Conservation (phyloP, 1,140 invertebrate species). For the Cherax quadricarinatus region DNA sequence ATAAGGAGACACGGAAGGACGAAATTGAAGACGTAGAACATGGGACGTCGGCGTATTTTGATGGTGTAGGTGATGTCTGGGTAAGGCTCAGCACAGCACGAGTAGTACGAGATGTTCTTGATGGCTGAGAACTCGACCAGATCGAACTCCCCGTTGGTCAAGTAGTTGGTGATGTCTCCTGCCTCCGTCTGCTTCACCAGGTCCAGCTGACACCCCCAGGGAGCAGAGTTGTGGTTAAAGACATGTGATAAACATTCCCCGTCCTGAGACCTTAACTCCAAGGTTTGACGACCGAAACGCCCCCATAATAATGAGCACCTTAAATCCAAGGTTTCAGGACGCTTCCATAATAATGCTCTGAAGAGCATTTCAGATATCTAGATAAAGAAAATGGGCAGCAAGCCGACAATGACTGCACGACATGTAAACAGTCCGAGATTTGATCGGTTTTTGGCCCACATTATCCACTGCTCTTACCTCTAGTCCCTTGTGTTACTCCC, state of each 20-base stretch:
- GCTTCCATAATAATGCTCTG: background rate
- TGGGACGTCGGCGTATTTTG: slow-evolving; percentile 84
- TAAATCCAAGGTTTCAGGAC: background rate
- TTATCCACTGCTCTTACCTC: no score
- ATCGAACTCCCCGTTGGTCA: slow-evolving; percentile 88
- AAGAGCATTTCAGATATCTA: no score
- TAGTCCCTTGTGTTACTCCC: no score
- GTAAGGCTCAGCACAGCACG: slow-evolving; percentile 83
- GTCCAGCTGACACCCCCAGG: slow-evolving; percentile 80
- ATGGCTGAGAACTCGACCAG: slow-evolving; percentile 85
- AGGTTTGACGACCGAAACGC: background rate
- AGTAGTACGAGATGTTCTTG: slow-evolving; percentile 84
- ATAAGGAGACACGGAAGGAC: slow-evolving; percentile 93
- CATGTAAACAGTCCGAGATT: no score
- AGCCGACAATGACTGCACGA: no score
- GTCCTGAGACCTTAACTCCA: slow-evolving; percentile 1
- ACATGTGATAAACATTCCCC: background rate
- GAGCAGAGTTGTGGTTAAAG: no score
- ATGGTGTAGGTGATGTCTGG: slow-evolving; percentile 82
- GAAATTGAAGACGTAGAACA: slow-evolving; percentile 95
- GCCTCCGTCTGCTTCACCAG: slow-evolving; percentile 84
- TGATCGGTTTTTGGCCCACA: no score
- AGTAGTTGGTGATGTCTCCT: slow-evolving; percentile 87
- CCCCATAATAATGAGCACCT: background rate
- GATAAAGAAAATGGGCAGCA: no score